These are phyloP conservation scores for Acromyrmex charruanus DNA, from an alignment of 1,140 invertebrate species.

Conservation along the genomic window DNA sequence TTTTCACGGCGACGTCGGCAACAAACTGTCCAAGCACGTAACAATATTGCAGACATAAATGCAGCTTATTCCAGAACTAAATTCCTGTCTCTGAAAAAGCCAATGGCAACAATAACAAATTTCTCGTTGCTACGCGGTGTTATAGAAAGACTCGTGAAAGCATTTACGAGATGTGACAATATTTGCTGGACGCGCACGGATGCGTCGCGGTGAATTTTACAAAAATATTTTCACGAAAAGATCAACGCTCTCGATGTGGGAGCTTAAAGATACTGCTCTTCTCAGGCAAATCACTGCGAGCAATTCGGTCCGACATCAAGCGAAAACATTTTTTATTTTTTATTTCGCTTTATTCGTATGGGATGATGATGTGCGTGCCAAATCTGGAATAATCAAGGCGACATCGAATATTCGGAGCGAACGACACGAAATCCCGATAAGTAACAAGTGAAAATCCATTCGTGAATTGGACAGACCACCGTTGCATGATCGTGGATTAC, in stretches of 20 bases:
- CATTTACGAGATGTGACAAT: slow-evolving; percentile 53
- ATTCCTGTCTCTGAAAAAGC: slow-evolving; percentile 36
- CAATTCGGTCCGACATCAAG: background rate
- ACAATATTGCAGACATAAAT: slow-evolving; percentile 25
- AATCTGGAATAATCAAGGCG: slow-evolving; percentile 35
- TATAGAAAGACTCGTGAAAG: slow-evolving; percentile 15
- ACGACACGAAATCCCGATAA: slow-evolving; percentile 24
- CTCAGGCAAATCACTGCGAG: slow-evolving; percentile 10
- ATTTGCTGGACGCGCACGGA: slow-evolving; percentile 18
- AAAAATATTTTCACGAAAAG: slow-evolving; percentile 43
- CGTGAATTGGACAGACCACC: slow-evolving; percentile 39
- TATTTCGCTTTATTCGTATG: background rate
- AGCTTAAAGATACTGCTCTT: slow-evolving; percentile 16
- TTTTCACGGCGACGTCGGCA: background rate
- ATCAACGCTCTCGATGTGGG: slow-evolving; percentile 21
- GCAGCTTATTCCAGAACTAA: slow-evolving; percentile 12
- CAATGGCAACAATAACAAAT: slow-evolving; percentile 39
- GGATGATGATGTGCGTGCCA: background rate
- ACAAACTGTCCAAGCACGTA: background rate
- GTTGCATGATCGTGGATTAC: slow-evolving; percentile 55
- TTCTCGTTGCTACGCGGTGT: slow-evolving; percentile 5
- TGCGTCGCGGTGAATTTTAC: slow-evolving; percentile 29
- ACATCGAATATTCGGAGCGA: slow-evolving; percentile 2
- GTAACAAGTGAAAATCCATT: slow-evolving; percentile 37
- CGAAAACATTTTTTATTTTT: slow-evolving; percentile 25